Evolutionary conservation across 2,888 invertebrate species (phyloP).

Genomic region (Philereme transversata): DNA sequence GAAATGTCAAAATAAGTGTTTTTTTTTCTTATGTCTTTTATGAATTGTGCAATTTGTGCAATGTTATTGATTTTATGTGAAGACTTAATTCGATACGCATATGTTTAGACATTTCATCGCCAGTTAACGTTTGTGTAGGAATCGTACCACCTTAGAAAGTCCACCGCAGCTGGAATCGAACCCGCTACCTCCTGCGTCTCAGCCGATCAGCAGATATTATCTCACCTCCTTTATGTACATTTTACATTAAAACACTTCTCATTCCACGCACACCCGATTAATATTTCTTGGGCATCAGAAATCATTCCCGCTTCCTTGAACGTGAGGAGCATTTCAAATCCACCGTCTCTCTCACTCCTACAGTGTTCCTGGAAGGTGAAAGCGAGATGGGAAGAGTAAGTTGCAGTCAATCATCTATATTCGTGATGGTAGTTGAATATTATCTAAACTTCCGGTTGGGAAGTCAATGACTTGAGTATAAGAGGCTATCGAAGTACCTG

Average conservation of each 20-base stretch:
- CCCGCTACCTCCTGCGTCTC: too few species aligned
- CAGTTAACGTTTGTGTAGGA: too few species aligned
- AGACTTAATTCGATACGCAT: too few species aligned
- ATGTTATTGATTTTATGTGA: too few species aligned
- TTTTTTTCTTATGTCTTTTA: too few species aligned
- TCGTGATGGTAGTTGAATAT: constrained; percentile 79
- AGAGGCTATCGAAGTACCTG: constrained; percentile 28
- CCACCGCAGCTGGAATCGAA: too few species aligned
- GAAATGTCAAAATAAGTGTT: too few species aligned
- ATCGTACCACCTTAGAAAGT: too few species aligned
- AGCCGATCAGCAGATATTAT: too few species aligned
- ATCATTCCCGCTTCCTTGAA: constrained; percentile 78
- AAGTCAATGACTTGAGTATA: constrained; percentile 64
- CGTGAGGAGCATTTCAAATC: constrained; percentile 72
- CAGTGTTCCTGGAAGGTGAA: constrained; percentile 37
- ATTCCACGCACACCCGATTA: constrained; percentile 61
- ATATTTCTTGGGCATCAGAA: constrained; percentile 76
- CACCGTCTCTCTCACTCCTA: constrained; percentile 49
- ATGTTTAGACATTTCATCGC: too few species aligned
- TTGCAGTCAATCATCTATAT: constrained; percentile 79
- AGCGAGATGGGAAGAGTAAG: constrained; percentile 45
- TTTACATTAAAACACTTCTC: constrained; percentile 44
- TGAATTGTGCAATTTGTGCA: too few species aligned
- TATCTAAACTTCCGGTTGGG: constrained; percentile 76
- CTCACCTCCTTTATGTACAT: constrained; percentile 37